These are phyloP conservation scores for Papilio protenor DNA, from an alignment of 2,888 invertebrate species.

Conservation along the genomic window DNA sequence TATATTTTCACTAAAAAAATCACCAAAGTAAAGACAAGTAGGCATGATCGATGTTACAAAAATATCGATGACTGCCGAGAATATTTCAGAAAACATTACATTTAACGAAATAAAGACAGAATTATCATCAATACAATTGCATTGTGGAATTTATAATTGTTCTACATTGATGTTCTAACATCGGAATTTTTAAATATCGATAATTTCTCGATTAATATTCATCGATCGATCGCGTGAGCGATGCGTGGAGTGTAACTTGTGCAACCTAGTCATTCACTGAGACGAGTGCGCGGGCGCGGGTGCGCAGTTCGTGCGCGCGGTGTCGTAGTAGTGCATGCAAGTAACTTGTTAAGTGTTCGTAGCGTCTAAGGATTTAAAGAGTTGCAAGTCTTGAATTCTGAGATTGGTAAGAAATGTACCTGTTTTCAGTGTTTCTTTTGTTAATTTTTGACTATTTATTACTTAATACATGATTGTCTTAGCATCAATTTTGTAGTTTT, in stretches of 20 bases:
- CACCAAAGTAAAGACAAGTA: conserved; percentile 50
- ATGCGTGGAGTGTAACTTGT: conserved; percentile 64
- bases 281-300: conserved; percentile 65
- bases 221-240: conserved; percentile 55
- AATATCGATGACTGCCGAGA: not conserved
- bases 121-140: not conserved
- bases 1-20: conserved; percentile 36
- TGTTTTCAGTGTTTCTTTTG: conserved; percentile 84
- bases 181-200: not conserved
- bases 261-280: conserved; percentile 83
- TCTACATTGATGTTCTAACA: not conserved
- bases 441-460: conserved; percentile 85
- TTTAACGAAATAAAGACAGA: not conserved
- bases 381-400: conserved; percentile 78
- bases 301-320: conserved; percentile 55
- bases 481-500: conserved; percentile 74
- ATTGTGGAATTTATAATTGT: not conserved
- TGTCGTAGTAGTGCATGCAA: conserved; percentile 81
- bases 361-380: conserved; percentile 81
- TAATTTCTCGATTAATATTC: not conserved
- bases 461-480: conserved; percentile 83
- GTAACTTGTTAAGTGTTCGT: conserved; percentile 82
- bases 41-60: conserved; percentile 18
- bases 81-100: not conserved
- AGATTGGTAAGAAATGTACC: conserved; percentile 83